phyloP scores from a whole-genome alignment of 2,888 invertebrate genomes.

The Heliconius ethilla region DNA sequence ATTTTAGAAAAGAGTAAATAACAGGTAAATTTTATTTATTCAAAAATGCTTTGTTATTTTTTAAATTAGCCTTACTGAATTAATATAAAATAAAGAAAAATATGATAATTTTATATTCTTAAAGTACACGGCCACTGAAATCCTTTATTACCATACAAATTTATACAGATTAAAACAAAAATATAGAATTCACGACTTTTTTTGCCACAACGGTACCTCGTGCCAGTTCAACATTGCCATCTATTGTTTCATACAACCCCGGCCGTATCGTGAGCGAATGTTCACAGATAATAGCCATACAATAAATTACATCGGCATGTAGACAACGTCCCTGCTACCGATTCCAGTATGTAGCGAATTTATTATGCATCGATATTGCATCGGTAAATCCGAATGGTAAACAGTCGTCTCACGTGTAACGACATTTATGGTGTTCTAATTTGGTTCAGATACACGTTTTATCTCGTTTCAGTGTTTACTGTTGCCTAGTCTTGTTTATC shows the following conservation, averaged over 20 bases:
- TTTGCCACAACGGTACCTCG: conserved; percentile 59
- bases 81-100: too few species aligned
- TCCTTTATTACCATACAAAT: not conserved
- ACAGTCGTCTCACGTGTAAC: conserved; percentile 35
- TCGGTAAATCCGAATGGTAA: conserved; percentile 41
- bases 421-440: conserved; percentile 37
- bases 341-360: conserved; percentile 60
- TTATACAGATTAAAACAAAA: conserved; percentile 16
- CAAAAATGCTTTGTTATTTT: too few species aligned
- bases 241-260: conserved; percentile 55
- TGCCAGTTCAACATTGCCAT: conserved; percentile 53
- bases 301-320: conserved; percentile 64
- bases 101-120: too few species aligned
- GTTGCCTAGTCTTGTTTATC: not conserved
- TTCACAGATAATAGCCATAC: conserved; percentile 57
- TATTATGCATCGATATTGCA: conserved; percentile 57
- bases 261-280: conserved; percentile 50
- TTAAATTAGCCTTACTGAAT: too few species aligned
- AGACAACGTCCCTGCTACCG: conserved; percentile 62
- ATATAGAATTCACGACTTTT: conserved; percentile 21
- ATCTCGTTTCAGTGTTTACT: conserved; percentile 29
- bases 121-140: not conserved
- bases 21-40: too few species aligned
- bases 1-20: too few species aligned
- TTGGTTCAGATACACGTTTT: conserved; percentile 35